Conservation (phyloP, 2,888 invertebrate genomes). For the Conchocele bisecta region DNA sequence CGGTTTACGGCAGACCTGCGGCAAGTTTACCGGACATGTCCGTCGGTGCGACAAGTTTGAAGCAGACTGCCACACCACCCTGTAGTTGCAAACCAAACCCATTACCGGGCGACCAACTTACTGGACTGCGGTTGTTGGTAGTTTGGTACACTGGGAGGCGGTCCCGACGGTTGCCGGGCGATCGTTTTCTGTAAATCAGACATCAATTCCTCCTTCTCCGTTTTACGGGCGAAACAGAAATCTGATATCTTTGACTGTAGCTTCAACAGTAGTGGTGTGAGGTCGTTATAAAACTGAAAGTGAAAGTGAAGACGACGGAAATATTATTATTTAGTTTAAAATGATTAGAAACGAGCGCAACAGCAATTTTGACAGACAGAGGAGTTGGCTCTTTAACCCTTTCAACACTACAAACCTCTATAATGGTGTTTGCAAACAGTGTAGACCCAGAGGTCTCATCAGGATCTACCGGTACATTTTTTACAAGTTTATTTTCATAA, state of each 20-base stretch:
- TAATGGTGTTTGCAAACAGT: no score
- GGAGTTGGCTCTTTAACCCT: no score
- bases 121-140: constrained; percentile 74
- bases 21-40: no score
- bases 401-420: no score
- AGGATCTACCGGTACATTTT: no score
- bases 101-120: constrained; percentile 22
- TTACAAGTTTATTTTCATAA: no score
- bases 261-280: constrained; percentile 91
- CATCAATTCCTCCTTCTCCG: constrained; percentile 98
- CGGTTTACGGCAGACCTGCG: no score
- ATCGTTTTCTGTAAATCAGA: constrained; percentile 95
- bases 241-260: constrained; percentile 99
- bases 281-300: constrained; percentile 85
- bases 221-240: constrained; percentile 99
- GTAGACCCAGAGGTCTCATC: no score
- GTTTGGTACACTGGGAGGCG: constrained; percentile 77
- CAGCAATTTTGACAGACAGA: no score
- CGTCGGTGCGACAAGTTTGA: not conserved
- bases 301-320: no score
- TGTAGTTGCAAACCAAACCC: not conserved
- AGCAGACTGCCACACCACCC: not conserved
- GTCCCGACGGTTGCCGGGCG: constrained; percentile 82
- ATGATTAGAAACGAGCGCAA: no score
- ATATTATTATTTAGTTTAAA: no score